Conservation (phyloP, 2,113 vertebrate species). For the Perognathus longimembris region DNA sequence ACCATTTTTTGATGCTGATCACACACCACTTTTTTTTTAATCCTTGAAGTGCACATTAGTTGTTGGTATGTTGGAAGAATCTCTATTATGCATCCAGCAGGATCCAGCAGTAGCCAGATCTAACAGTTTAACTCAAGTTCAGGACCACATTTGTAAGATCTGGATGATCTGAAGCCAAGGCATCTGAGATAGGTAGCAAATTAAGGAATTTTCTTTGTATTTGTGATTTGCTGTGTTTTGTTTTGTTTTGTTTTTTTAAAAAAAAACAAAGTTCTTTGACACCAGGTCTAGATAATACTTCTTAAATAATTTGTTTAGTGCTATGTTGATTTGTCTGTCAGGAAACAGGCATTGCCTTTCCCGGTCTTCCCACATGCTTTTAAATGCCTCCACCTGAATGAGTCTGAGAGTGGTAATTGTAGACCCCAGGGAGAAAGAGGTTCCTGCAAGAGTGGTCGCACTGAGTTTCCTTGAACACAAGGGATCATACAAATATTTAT, state of each 20-base stretch:
- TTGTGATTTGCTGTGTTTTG: background rate
- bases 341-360: background rate
- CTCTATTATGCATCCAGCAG: background rate
- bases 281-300: background rate
- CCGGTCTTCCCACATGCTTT: background rate
- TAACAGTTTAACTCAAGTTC: background rate
- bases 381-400: background rate
- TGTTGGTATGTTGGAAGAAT: background rate
- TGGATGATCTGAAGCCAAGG: background rate
- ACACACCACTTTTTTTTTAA: background rate
- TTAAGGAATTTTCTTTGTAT: slow-evolving; percentile 7
- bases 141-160: background rate
- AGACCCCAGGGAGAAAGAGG: background rate
- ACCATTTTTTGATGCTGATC: background rate
- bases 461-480: background rate
- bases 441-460: too few species aligned
- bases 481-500: background rate
- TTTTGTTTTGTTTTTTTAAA: background rate
- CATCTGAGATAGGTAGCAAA: background rate
- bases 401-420: background rate
- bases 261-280: background rate
- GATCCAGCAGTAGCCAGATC: background rate
- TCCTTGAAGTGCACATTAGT: background rate
- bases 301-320: background rate
- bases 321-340: background rate